Percentiles rank a stretch among this genome's conserved stretches.
phyloP scores from a whole-genome alignment of 2,797 vertebrate genomes.

The Sebastes nivosus region DNA sequence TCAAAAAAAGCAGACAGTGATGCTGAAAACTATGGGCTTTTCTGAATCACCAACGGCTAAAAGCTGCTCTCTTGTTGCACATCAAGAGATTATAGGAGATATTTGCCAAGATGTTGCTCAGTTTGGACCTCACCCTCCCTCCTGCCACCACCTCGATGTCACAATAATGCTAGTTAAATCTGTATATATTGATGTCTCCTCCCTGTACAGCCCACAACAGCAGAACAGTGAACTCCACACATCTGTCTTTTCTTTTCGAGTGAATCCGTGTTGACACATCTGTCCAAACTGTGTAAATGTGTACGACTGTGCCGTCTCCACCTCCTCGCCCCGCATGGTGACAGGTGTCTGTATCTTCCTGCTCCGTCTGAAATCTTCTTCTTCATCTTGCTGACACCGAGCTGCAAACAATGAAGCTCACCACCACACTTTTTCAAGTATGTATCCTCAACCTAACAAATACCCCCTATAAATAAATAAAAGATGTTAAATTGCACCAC shows the following conservation, averaged over 20 bases:
- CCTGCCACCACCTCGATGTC: background rate
- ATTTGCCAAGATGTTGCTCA: constrained; percentile 23
- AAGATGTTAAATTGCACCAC: background rate
- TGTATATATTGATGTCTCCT: background rate
- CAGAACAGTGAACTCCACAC: background rate
- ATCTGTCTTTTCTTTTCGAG: background rate
- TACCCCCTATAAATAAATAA: background rate
- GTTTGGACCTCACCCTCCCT: background rate
- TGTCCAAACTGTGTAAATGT: background rate
- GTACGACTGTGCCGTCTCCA: background rate
- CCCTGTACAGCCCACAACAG: background rate
- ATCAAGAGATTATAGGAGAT: constrained; percentile 26
- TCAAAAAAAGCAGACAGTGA: background rate
- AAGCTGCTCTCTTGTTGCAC: constrained; percentile 11
- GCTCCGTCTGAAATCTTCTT: background rate
- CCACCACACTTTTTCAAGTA: background rate
- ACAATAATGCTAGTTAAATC: background rate
- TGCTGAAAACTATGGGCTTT: constrained; percentile 4
- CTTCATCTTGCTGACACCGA: constrained; percentile 5
- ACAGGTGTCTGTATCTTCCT: constrained; percentile 13
- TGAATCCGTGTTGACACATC: background rate
- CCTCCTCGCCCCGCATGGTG: constrained; percentile 3
- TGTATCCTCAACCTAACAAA: background rate
- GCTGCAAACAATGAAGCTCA: background rate
- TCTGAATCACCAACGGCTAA: constrained; percentile 3